Base-by-base conservation (phyloP, 2,888 invertebrate genomes). In the Schizaphis graminum region DNA sequence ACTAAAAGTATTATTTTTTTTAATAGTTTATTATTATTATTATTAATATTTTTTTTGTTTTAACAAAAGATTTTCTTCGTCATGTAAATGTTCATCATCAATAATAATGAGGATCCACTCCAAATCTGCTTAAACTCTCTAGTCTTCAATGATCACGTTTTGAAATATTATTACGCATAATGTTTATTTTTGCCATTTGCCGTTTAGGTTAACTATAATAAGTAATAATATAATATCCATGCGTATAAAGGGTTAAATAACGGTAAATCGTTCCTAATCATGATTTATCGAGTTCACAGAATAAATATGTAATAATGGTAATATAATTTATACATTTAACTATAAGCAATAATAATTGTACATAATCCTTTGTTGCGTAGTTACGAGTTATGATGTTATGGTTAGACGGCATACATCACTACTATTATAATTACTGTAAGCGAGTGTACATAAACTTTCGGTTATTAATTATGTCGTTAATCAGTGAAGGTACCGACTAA, bases 381-480 rank as follows among this genome's bases (percentile, higher is more conserved):
- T 41, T 77, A 35, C 21, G 21, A 35, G 77, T 24, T 21, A 21
- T 21, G 3, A 35, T 21, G 35, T 77, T 77, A 35, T 35, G 77
- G 35, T 35, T 35, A 21, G 35, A 8, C 35, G 77, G 35, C 26
- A 35, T 77, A 77, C 35, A 77, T 77, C 8, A 77, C 16, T 77
- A 35, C 0, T 7, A 41, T 77, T 77, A 77, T 35, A 77, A 53
- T 53, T 53, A 53, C 53, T 21, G 21, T 35, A 35, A 3, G 13
- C 67, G 5, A 4, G 21, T 77, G 35, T 35, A 77, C 35, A 77
- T 5, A 67, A n/a, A 7, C 67, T 35, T 67, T 67, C 67, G 4
- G 67, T 67, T 67, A 67, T 77, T 77, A 77, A 77, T 35, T 77
- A 77, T 35, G 77, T 77, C 35, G 77, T 77, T 77, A 21, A 77